These are phyloP conservation scores for Mongoloraphidia duomilia DNA, from an alignment of 2,888 invertebrate genomes.

Conservation along the genomic window DNA sequence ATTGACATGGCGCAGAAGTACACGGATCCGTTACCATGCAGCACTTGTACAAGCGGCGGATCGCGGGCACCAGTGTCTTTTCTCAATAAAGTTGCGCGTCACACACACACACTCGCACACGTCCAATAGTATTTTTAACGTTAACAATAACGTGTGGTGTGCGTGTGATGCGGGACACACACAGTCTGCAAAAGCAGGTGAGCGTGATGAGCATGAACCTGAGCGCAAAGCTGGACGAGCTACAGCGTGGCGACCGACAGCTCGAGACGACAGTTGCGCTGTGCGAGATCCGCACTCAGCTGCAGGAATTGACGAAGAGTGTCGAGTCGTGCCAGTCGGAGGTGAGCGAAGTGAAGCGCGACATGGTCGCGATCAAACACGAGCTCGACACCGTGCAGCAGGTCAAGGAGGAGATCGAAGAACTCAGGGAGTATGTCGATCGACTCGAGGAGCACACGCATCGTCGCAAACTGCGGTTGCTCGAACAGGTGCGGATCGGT, in stretches of 20 bases:
- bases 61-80: too few species aligned
- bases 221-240: constrained; percentile 85
- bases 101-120: too few species aligned
- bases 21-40: too few species aligned
- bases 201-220: constrained; percentile 96
- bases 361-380: constrained; percentile 90
- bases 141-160: not conserved
- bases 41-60: too few species aligned
- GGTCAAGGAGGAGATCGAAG: constrained; percentile 89
- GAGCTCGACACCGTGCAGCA: constrained; percentile 89
- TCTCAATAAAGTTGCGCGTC: too few species aligned
- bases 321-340: constrained; percentile 92
- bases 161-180: constrained; percentile 12
- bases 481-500: constrained; percentile 63
- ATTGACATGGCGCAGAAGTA: too few species aligned
- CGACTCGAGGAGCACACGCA: constrained; percentile 84
- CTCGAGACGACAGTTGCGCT: constrained; percentile 87
- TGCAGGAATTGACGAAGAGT: constrained; percentile 86
- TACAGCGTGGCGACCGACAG: constrained; percentile 73
- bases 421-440: constrained; percentile 82
- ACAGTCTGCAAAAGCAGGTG: constrained; percentile 93
- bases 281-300: constrained; percentile 83
- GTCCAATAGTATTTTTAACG: too few species aligned
- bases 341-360: constrained; percentile 84
- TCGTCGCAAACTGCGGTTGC: constrained; percentile 73